Conservation (phyloP, 2,888 invertebrate genomes). For the Cacoxenus indagator region DNA sequence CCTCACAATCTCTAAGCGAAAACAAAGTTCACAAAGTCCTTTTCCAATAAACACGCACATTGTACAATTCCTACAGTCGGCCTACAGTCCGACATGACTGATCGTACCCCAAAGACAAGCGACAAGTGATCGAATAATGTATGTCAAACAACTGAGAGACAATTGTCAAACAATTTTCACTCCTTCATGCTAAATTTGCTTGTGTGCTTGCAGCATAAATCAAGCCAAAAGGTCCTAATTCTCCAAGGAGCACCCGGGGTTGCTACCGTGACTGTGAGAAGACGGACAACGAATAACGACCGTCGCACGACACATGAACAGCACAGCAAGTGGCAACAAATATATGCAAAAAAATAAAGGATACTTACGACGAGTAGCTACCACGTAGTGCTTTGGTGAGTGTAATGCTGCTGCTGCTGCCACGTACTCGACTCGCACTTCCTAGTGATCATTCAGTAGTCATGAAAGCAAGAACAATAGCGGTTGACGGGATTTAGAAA, state of each 20-base stretch:
- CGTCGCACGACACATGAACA: background rate
- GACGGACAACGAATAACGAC: background rate
- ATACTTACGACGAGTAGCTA: background rate
- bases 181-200: constrained; percentile 62
- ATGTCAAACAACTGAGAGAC: constrained; percentile 39
- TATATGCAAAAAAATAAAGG: background rate
- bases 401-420: background rate
- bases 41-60: constrained; percentile 12
- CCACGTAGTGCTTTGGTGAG: background rate
- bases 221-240: background rate
- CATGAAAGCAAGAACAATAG: constrained; percentile 12
- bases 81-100: background rate
- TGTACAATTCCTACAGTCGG: background rate
- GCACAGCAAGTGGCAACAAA: constrained; percentile 13
- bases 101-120: constrained; percentile 14
- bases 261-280: constrained; percentile 7
- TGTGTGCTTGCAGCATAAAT: background rate
- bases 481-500: background rate
- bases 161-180: constrained; percentile 56
- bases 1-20: background rate
- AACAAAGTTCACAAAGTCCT: background rate
- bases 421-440: background rate
- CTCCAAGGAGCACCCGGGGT: background rate
- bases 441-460: constrained; percentile 25
- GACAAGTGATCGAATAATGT: constrained; percentile 42